A percentile compares a stretch with the other conserved stretches of the same genome.
These are phyloP conservation scores for Phania funesta DNA, from an alignment of 2,888 invertebrate species.

Conservation along the genomic window DNA sequence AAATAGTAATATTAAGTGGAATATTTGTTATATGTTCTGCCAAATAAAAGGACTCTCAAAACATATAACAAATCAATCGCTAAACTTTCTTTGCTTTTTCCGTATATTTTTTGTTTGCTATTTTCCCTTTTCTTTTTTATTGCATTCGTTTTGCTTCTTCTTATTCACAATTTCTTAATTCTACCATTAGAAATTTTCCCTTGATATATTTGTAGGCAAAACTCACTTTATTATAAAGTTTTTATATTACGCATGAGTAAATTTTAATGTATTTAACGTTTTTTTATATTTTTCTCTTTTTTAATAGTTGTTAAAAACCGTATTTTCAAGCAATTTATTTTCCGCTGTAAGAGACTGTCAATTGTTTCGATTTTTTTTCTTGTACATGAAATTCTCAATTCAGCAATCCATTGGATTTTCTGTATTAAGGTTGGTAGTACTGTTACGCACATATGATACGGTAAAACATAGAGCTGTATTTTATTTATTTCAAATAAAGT, in stretches of 20 bases:
- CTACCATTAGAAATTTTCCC: constrained; percentile 67
- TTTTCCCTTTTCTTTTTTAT: constrained; percentile 44
- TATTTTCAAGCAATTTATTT: constrained; percentile 73
- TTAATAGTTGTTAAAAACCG: constrained; percentile 69
- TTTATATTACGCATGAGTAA: constrained; percentile 44
- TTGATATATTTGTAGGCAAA: constrained; percentile 55
- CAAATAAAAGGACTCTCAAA: constrained; percentile 17
- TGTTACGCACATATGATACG: constrained; percentile 43
- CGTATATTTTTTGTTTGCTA: constrained; percentile 53
- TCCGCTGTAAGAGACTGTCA: constrained; percentile 69
- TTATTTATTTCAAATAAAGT: not conserved
- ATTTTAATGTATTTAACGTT: constrained; percentile 61
- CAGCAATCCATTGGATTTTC: constrained; percentile 50
- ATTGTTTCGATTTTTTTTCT: constrained; percentile 74
- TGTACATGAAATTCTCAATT: constrained; percentile 66
- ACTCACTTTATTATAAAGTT: constrained; percentile 65
- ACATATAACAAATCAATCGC: constrained; percentile 54
- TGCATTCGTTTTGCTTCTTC: constrained; percentile 66
- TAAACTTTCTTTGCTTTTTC: constrained; percentile 58
- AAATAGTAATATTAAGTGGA: not conserved
- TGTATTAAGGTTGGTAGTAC: constrained; percentile 25
- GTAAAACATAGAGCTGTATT: constrained; percentile 19
- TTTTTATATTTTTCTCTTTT: constrained; percentile 54
- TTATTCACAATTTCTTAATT: constrained; percentile 68
- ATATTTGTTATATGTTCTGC: not conserved